Evolutionary conservation across 2,113 vertebrate genomes (phyloP).

Genomic region (Solea senegalensis): DNA sequence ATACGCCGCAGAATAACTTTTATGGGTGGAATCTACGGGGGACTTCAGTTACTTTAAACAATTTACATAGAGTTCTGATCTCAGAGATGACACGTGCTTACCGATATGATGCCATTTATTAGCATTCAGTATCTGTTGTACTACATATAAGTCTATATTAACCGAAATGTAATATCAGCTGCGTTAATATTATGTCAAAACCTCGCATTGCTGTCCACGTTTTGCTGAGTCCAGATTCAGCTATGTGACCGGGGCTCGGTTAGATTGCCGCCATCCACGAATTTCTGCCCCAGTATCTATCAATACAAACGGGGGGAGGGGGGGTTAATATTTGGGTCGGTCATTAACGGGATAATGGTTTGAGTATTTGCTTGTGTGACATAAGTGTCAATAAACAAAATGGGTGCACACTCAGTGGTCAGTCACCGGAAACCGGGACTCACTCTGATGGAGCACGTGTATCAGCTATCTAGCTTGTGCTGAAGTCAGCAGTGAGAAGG

Average conservation of each 20-base stretch:
- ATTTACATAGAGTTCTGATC: constrained; percentile 19
- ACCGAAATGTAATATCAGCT: background rate
- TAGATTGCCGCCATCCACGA: background rate
- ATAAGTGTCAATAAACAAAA: constrained; percentile 41
- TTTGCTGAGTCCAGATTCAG: constrained; percentile 22
- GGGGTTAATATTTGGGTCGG: background rate
- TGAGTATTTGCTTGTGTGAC: constrained; percentile 2
- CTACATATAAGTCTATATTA: constrained; percentile 1
- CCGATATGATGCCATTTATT: constrained; percentile 26
- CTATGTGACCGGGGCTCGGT: background rate
- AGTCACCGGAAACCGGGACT: constrained; percentile 68
- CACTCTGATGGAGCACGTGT: constrained; percentile 76
- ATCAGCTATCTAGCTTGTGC: constrained; percentile 65
- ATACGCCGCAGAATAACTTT: too few species aligned
- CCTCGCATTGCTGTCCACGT: constrained; percentile 23
- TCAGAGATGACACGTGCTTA: constrained; percentile 65
- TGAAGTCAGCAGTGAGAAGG: constrained; percentile 71
- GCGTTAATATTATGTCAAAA: constrained; percentile 16
- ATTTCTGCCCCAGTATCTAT: too few species aligned
- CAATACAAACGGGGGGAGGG: background rate
- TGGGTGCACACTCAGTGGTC: constrained; percentile 57
- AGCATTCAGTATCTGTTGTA: constrained; percentile 5
- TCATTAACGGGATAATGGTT: background rate
- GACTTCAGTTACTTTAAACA: background rate
- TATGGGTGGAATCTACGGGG: background rate